A percentile compares a stretch with the other conserved stretches of the same genome.
phyloP scores from a whole-genome alignment of 1,140 invertebrate genomes.

The Eubasilissa regina region DNA sequence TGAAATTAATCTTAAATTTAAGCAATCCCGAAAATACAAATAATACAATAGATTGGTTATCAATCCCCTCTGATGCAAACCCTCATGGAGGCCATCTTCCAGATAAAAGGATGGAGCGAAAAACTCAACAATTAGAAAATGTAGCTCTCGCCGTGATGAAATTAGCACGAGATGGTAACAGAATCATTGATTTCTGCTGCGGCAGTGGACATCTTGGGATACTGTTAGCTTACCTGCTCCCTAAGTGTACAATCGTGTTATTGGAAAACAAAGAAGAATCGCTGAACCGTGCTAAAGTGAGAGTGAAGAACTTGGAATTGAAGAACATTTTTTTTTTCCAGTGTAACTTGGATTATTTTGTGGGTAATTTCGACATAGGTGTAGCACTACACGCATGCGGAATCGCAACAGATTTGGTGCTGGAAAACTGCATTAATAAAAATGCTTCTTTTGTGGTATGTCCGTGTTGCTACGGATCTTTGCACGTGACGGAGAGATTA shows the following conservation, averaged over 20 bases:
- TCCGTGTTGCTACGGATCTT: constrained; percentile 95
- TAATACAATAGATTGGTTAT: constrained; percentile 74
- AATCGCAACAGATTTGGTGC: constrained; percentile 92
- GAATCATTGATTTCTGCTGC: constrained; percentile 95
- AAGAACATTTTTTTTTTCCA: constrained; percentile 88
- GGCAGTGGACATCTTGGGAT: constrained; percentile 95
- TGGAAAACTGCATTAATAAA: constrained; percentile 85
- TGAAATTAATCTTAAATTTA: constrained; percentile 65
- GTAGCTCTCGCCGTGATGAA: constrained; percentile 85
- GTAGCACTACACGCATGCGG: constrained; percentile 95
- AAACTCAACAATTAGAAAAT: constrained; percentile 92
- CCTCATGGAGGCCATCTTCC: constrained; percentile 87
- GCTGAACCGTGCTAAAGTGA: constrained; percentile 80
- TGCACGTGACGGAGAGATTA: constrained; percentile 82
- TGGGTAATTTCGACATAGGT: constrained; percentile 86
- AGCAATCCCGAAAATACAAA: constrained; percentile 56
- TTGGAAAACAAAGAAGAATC: constrained; percentile 96
- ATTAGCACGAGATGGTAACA: constrained; percentile 74
- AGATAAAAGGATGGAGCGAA: constrained; percentile 79
- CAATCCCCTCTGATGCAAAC: constrained; percentile 81
- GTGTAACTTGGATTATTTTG: constrained; percentile 90
- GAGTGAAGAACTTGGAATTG: constrained; percentile 80
- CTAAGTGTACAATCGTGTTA: constrained; percentile 83
- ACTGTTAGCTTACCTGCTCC: constrained; percentile 85
- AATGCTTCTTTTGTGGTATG: constrained; percentile 90